These are phyloP conservation scores for Idaea dimidiata DNA, from an alignment of 2,888 invertebrate genomes.

Conservation along the genomic window DNA sequence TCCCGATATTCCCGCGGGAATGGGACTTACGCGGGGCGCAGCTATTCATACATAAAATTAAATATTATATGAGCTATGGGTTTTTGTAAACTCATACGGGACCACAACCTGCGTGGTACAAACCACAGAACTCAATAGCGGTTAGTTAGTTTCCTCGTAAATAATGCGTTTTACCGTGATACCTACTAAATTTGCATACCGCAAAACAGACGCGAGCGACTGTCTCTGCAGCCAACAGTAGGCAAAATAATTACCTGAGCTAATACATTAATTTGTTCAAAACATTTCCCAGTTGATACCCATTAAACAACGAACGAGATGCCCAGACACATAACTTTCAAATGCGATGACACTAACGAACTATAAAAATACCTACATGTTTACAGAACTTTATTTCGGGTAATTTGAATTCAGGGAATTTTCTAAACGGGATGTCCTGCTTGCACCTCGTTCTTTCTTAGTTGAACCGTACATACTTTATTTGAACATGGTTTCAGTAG, in stretches of 20 bases:
- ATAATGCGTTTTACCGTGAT: not conserved
- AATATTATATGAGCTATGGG: not conserved
- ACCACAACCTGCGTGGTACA: not conserved
- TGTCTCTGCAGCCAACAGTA: not conserved
- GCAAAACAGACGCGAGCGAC: not conserved
- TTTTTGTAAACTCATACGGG: not conserved
- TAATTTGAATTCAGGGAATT: slow-evolving; percentile 26
- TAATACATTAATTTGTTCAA: not conserved
- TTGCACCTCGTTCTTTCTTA: not conserved
- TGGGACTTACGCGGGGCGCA: too few species aligned
- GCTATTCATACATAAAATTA: too few species aligned
- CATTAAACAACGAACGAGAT: not conserved
- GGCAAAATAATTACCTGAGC: not conserved
- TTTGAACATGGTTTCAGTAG: not conserved
- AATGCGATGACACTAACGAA: not conserved
- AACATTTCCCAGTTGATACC: not conserved
- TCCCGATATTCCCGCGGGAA: too few species aligned
- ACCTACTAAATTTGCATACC: slow-evolving; percentile 1
- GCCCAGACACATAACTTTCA: slow-evolving; percentile 1
- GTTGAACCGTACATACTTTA: not conserved
- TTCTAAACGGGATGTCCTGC: slow-evolving; percentile 27
- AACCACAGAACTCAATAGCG: not conserved
- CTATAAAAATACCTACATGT: not conserved
- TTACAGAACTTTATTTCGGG: slow-evolving; percentile 4
- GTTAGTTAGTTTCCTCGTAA: not conserved